These are phyloP conservation scores for Zele albiditarsus DNA, from an alignment of 2,888 invertebrate genomes.

Conservation along the genomic window DNA sequence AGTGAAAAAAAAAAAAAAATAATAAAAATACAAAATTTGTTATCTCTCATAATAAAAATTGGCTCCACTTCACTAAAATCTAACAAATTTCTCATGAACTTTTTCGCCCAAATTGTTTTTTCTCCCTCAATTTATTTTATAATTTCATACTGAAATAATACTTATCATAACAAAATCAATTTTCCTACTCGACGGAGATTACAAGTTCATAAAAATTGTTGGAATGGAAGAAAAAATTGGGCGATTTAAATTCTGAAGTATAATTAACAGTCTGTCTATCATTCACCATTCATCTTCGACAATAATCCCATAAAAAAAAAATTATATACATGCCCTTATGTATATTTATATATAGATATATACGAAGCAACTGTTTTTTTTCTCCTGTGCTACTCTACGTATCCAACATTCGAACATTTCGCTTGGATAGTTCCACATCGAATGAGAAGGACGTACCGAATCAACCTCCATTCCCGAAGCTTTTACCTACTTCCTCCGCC, in stretches of 20 bases:
- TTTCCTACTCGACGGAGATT: too few species aligned
- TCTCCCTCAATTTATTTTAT: background rate
- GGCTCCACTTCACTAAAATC: background rate
- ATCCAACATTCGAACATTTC: conserved; percentile 30
- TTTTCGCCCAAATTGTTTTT: background rate
- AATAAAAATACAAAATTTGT: background rate
- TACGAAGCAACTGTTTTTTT: background rate
- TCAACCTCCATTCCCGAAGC: conserved; percentile 33
- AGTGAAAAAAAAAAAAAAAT: background rate
- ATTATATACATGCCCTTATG: background rate
- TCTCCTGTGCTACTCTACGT: conserved; percentile 6
- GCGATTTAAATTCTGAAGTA: background rate
- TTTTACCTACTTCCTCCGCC: background rate
- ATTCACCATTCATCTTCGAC: background rate
- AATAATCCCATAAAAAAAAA: background rate
- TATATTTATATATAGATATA: background rate
- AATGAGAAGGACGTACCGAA: conserved; percentile 28
- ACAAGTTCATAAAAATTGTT: too few species aligned
- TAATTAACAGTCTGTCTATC: background rate
- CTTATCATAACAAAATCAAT: too few species aligned
- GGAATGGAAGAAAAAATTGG: background rate
- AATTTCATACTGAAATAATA: background rate
- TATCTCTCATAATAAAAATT: background rate
- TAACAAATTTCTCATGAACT: background rate
- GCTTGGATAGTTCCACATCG: conserved; percentile 22